Evolutionary conservation across 1,140 invertebrate genomes (phyloP), one percentile per base, ranked within the genome.

Genomic region (Paraescarpia echinospica): DNA sequence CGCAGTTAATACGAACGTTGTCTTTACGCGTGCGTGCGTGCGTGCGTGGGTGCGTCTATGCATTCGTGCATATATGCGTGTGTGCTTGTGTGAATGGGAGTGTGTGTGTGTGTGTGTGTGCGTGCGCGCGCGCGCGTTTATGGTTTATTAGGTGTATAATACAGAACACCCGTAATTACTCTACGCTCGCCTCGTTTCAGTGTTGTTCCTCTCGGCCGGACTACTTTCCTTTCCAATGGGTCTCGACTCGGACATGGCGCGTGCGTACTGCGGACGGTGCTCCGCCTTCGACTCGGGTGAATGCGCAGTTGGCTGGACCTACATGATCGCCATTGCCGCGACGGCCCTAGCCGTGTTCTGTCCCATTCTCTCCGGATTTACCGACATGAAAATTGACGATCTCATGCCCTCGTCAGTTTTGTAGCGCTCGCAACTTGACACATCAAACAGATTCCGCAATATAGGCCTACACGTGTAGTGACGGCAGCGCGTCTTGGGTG

Each of bases 281-380:
- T 94, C 94, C 2, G 93, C 94, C 18, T 96, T 95, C 93, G 91
- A 95, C 22, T 91, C 95, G 1, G 96, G 95, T 4, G 94, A 94
- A 35, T 96, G 96, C 94, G 94, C 95, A 88, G 93, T 96, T 33
- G 96, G 96, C 31, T 96, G 96, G 95, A 95, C 95, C 35, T 96
- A 96, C 94, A 95, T 96, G 93, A 93, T 96, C 92, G 95, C 96
- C 31, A 94, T 96, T 31, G 95, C 96, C 92, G 95, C 95, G 91
- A 95, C 96, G 8, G 94, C 95, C 12, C 92, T 96, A 33, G 94
- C 96, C 0, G 94, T 96, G 91, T 96, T 96, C 93, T 96, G 96
- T 93, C 96, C 96, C 1, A 94, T 96, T 59, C 94, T 96, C n/a
- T 93, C 94, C 5, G 93, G 94, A 89, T 95, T 94, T 90, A 94